These are phyloP conservation scores for Lasioglossum vierecki DNA, from an alignment of 2,888 invertebrate species.

Conservation along the genomic window DNA sequence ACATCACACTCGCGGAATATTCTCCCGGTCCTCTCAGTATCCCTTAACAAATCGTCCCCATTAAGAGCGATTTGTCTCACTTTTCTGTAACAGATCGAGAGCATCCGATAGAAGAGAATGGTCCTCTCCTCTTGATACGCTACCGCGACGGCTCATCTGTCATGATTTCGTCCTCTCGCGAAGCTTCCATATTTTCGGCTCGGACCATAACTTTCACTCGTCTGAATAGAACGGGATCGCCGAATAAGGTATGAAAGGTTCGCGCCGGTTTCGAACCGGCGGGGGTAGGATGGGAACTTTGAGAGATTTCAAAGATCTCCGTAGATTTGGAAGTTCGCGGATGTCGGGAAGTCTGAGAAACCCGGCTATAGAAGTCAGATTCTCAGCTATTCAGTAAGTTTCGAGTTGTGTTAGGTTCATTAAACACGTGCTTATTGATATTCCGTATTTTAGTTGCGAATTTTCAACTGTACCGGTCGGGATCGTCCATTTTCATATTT, in stretches of 20 bases:
- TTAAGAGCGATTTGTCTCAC: slow-evolving; percentile 75
- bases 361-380: neutral
- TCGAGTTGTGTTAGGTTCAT: neutral
- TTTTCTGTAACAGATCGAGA: slow-evolving; percentile 48
- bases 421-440: neutral
- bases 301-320: neutral
- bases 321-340: neutral
- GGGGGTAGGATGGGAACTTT: neutral
- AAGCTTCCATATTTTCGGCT: neutral
- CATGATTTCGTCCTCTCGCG: slow-evolving; percentile 39
- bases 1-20: slow-evolving; percentile 19
- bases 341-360: neutral
- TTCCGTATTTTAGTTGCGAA: neutral
- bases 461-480: neutral
- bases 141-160: slow-evolving; percentile 26
- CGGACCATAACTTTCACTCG: neutral
- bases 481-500: too few relatives aligned
- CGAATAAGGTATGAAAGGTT: neutral
- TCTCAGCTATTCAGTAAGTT: neutral
- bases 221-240: neutral
- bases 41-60: slow-evolving; percentile 73
- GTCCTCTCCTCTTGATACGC: slow-evolving; percentile 39
- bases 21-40: slow-evolving; percentile 15
- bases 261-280: neutral
- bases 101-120: slow-evolving; percentile 45